These are phyloP conservation scores for Dendronephthya gigantea DNA, from an alignment of 64 coral and sea anemone species.

Conservation along the genomic window DNA sequence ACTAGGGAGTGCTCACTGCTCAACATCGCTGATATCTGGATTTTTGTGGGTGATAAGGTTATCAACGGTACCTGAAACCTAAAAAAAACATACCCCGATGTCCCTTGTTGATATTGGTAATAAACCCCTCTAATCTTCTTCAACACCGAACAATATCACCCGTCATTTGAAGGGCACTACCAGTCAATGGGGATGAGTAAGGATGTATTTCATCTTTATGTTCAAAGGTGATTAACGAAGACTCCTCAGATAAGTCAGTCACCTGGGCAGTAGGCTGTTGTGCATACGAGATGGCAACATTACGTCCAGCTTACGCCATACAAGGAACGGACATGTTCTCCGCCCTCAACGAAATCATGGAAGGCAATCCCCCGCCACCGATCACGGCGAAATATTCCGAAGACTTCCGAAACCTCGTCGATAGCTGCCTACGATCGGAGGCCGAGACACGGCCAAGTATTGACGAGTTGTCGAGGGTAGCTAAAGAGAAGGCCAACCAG, in stretches of 20 bases:
- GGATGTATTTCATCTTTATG: no score
- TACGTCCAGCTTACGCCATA: not conserved
- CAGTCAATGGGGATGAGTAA: no score
- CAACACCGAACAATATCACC: no score
- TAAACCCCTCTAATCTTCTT: no score
- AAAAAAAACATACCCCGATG: no score
- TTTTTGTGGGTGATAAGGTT: no score
- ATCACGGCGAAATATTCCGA: not conserved
- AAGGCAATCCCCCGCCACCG: not conserved
- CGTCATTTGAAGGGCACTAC: no score
- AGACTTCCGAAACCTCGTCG: not conserved
- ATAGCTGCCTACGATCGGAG: not conserved
- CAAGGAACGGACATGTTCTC: slow-evolving; percentile 12
- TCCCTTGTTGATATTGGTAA: not conserved
- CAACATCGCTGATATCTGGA: no score
- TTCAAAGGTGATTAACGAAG: slow-evolving; percentile 2
- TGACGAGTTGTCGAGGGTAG: not conserved
- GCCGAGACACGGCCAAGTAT: not conserved
- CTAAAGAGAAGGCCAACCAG: not conserved
- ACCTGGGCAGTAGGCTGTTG: not conserved
- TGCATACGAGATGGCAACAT: not conserved
- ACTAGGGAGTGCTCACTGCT: no score
- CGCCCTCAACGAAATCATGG: not conserved
- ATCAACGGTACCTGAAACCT: no score
- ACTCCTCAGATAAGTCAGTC: not conserved